Evolutionary conservation across 2,888 invertebrate genomes (phyloP), one percentile per base, ranked within the genome.

Genomic region (Alsophila aescularia): DNA sequence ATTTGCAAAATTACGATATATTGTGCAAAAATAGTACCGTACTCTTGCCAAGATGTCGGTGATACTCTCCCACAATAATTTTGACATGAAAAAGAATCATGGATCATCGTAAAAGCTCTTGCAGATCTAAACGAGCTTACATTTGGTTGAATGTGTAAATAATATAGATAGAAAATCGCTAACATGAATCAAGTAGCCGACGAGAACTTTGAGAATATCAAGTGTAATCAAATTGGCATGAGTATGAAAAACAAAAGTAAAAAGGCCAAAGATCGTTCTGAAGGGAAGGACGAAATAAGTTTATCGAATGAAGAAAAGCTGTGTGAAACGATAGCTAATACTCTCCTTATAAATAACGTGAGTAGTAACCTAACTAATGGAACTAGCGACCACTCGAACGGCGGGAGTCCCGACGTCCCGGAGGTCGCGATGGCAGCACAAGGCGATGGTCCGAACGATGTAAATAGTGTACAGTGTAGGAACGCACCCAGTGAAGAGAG

Each of bases 221-320:
- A 85, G 75, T 86, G 85, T 81, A 88, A 73, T 85, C 84, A 85
- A 73, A 83, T 82, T 73, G 75, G 79, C 78, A 78, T 81, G 64
- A 84, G 75, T 77, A 75, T 82, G 72, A 89, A 83, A 84, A 88
- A 82, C 75, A 88, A 88, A 87, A 83, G 72, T 78, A 87, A 85
- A 86, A 90, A 89, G 82, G 84, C 90, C 88, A 90, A 91, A 90
- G 90, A 91, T 79, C 82, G 82, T 78, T 73, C 84, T 60, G 83
- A 84, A 77, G 72, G 73, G 69, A 75, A 79, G 72, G 83, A 83
- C 52, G 85, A 81, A 64, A 73, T 79, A 77, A 77, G 74, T 76
- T 81, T 84, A 82, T 67, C 79, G 65, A 84, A 82, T 72, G 83
- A 84, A 62, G 84, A 84, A 57, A 81, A 84, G 62, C 73, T 91